phyloP scores from a whole-genome alignment of 1,140 invertebrate genomes.

The Atta colombica region DNA sequence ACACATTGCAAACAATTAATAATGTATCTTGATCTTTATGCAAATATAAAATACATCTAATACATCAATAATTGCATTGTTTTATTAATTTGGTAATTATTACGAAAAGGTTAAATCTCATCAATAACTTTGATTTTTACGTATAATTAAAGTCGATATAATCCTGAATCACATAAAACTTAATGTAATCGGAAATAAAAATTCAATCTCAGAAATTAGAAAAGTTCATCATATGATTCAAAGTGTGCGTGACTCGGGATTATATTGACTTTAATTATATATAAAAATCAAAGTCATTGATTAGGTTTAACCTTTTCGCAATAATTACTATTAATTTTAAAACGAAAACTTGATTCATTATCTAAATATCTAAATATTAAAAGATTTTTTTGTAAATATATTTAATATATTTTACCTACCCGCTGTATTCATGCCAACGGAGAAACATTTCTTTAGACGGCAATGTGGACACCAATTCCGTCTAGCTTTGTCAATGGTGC shows the following conservation, averaged over 20 bases:
- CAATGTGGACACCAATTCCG: slow-evolving; percentile 96
- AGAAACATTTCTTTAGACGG: slow-evolving; percentile 92
- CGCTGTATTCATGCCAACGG: slow-evolving; percentile 92
- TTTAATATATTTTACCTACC: slow-evolving; percentile 86
- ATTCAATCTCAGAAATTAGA: no score
- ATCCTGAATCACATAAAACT: no score
- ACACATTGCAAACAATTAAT: background rate
- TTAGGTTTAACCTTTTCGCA: no score
- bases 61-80: background rate
- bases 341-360: background rate
- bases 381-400: background rate
- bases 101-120: no score
- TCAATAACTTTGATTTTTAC: no score
- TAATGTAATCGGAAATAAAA: no score
- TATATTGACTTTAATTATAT: no score
- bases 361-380: background rate
- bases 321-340: background rate
- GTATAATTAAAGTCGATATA: no score
- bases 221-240: no score
- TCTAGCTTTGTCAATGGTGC: slow-evolving; percentile 93
- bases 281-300: no score
- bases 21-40: background rate
- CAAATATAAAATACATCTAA: background rate
- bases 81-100: background rate
- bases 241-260: no score